These are phyloP conservation scores for Loxodonta africana DNA, from an alignment of 2,113 vertebrate species.

Conservation along the genomic window DNA sequence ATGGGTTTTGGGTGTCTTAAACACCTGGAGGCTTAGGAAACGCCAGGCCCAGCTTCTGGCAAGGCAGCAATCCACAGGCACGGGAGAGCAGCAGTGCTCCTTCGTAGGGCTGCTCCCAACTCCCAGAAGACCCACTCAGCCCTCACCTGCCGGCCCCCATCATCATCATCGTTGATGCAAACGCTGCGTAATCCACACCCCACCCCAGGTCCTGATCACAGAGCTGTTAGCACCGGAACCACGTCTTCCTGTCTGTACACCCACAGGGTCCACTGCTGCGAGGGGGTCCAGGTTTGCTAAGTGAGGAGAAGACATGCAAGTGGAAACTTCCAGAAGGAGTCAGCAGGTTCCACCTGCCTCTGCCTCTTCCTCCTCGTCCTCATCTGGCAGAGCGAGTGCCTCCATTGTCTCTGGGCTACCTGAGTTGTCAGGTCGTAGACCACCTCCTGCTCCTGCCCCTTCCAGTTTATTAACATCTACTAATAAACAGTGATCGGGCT, in stretches of 20 bases:
- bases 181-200: background rate
- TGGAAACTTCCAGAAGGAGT: background rate
- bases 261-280: background rate
- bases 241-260: accelerated
- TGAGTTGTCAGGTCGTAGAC: conserved; percentile 77
- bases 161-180: background rate
- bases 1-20: background rate
- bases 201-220: background rate
- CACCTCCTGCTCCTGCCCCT: conserved; percentile 81
- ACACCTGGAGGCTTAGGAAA: background rate
- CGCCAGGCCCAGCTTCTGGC: background rate
- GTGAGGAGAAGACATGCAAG: background rate
- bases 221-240: background rate
- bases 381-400: conserved; percentile 60
- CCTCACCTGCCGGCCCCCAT: accelerated
- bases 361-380: background rate
- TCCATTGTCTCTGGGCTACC: conserved; percentile 77
- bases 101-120: accelerated
- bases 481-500: conserved; percentile 85
- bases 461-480: conserved; percentile 88
- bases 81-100: accelerated
- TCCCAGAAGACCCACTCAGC: accelerated
- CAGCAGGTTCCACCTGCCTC: background rate
- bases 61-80: accelerated
- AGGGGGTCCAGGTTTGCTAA: background rate